Evolutionary conservation across 1,140 invertebrate genomes (phyloP).

Genomic region (Heterodera schachtii): DNA sequence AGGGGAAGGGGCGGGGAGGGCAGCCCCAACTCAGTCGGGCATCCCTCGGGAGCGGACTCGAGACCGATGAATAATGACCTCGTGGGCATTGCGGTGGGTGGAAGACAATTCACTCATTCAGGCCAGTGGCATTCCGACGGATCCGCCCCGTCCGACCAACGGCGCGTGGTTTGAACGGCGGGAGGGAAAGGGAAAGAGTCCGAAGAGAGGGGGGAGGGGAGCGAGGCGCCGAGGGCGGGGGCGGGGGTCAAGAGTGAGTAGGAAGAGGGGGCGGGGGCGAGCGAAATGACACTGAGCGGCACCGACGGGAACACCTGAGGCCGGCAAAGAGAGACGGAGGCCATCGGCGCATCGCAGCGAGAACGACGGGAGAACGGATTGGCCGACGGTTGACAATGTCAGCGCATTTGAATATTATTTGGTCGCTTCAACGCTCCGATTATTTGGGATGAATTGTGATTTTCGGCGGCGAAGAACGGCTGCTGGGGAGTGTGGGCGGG

Average conservation of each 20-base stretch:
- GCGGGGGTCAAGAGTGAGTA: neutral
- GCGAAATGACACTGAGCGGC: neutral
- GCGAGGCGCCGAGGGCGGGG: too few species aligned
- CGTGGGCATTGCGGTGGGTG: constrained; percentile 8
- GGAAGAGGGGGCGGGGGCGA: neutral
- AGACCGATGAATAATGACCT: neutral
- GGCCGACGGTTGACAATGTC: neutral
- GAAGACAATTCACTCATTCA: neutral
- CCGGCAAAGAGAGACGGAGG: neutral
- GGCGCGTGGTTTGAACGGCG: neutral
- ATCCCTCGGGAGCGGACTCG: neutral
- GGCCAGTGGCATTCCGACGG: constrained; percentile 3
- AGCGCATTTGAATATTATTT: neutral
- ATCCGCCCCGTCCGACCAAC: neutral
- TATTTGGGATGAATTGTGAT: neutral
- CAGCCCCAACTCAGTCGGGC: neutral
- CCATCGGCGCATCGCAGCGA: neutral
- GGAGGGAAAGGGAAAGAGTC: too few species aligned
- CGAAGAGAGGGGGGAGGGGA: too few species aligned
- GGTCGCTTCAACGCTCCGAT: neutral
- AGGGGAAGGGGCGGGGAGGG: neutral
- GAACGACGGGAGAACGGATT: too few species aligned
- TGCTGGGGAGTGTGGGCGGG: neutral
- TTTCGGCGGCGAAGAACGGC: neutral
- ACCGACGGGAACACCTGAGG: neutral